Evolutionary conservation across 2,113 vertebrate genomes (phyloP).

Genomic region (Myiagra hebetior): DNA sequence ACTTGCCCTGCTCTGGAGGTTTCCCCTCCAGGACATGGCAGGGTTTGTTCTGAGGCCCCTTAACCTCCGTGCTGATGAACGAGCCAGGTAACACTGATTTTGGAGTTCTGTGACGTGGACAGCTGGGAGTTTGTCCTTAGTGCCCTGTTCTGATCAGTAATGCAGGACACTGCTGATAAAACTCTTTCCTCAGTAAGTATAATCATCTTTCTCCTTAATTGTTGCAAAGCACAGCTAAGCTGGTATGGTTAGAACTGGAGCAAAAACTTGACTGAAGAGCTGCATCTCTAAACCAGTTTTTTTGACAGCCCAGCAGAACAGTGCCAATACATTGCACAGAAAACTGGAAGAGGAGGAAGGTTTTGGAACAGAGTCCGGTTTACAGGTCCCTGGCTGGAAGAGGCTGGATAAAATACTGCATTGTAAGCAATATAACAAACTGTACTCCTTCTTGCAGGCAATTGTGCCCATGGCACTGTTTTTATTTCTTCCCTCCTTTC

Average conservation of each 20-base stretch:
- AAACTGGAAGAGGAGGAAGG: slow-evolving; percentile 83
- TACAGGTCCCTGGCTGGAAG: slow-evolving; percentile 84
- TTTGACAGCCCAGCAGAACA: slow-evolving; percentile 82
- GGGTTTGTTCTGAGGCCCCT: slow-evolving; percentile 7
- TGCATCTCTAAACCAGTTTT: slow-evolving; percentile 82
- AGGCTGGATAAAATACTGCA: slow-evolving; percentile 86
- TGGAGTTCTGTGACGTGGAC: slow-evolving; percentile 16
- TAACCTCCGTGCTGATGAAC: background rate
- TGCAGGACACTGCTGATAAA: slow-evolving; percentile 1
- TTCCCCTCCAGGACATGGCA: background rate
- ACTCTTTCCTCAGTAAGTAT: slow-evolving; percentile 50
- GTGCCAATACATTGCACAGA: slow-evolving; percentile 81
- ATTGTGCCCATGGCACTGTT: slow-evolving; percentile 67
- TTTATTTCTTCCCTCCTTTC: slow-evolving; percentile 29
- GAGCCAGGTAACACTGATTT: background rate
- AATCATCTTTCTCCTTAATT: slow-evolving; percentile 30
- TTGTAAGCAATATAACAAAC: slow-evolving; percentile 85
- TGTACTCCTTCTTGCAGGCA: slow-evolving; percentile 79
- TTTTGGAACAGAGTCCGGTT: slow-evolving; percentile 83
- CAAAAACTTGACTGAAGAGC: slow-evolving; percentile 75
- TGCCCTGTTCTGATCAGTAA: background rate
- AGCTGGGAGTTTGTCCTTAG: slow-evolving; percentile 27
- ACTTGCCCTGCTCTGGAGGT: background rate
- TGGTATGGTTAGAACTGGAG: slow-evolving; percentile 68
- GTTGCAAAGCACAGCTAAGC: slow-evolving; percentile 19